Base-by-base conservation (phyloP, 2,797 vertebrate species). In the Halcyon leucocephala region DNA sequence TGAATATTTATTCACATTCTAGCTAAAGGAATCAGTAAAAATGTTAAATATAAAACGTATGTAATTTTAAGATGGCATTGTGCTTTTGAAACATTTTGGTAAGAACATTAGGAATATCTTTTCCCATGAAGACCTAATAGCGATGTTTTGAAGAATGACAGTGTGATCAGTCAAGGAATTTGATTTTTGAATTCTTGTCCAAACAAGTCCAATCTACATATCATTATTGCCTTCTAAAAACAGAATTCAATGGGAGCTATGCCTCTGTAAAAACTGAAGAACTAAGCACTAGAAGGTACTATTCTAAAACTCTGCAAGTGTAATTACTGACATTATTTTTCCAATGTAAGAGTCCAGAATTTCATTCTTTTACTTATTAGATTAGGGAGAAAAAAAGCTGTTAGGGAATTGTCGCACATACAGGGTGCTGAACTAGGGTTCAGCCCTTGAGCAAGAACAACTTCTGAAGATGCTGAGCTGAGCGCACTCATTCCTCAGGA, bases 121-220 rank as follows among this genome's bases (percentile, higher is more conserved):
- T 91, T 88, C 80, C 92, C 78, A 24, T 33, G 66, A 95, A 95
- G 89, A 92, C 95, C 88, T 93, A 82, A 77, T 37, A 92, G 70
- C 0, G 0, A 85, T 85, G 82, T 93, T 95, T 95, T 90, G 86
- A 95, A 95, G 73, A 95, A 49, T 95, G 95, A 95, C 95, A 96
- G 71, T 67, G 60, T 91, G 91, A 93, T 91, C 93, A 90, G 73
- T 94, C 90, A 96, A 95, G 89, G 78, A 96, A 93, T 79, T 33
- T 94, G 91, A 96, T 95, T 96, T 95, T 82, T 96, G 88, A 96
- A 95, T 95, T 94, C 94, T 90, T 97, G 96, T 96, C 95, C 91
- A 95, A 95, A 96, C 96, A 96, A 91, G 86, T 95, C 96, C 96
- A 96, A 96, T 93, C 93, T 89, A 89, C 80, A 61, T 96, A 82